phyloP scores from a whole-genome alignment of 2,797 vertebrate species.

The Rhincodon typus region DNA sequence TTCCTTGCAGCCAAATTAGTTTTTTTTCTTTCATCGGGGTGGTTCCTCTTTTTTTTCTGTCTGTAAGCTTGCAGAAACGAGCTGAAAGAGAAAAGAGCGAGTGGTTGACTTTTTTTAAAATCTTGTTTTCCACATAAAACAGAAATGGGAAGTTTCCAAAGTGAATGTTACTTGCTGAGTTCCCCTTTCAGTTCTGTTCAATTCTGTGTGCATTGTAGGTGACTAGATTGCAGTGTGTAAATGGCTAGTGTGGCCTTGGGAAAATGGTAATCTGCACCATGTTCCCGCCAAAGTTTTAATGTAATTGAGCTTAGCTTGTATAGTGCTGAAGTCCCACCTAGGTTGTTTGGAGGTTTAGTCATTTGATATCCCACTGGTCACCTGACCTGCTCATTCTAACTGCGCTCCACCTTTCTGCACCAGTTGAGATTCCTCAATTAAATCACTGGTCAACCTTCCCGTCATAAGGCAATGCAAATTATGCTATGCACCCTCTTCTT shows the following conservation, averaged over 20 bases:
- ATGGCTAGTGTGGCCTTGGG: neutral
- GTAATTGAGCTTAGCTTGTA: neutral
- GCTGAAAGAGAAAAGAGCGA: neutral
- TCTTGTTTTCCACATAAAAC: neutral
- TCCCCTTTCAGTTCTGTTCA: neutral
- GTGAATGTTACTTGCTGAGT: neutral
- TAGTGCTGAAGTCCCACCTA: neutral
- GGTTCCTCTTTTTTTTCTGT: neutral
- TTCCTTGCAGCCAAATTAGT: neutral
- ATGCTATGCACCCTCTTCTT: neutral
- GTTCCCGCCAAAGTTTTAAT: neutral
- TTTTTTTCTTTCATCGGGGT: neutral
- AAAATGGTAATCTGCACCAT: neutral
- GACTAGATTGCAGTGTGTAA: neutral
- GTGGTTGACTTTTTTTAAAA: neutral
- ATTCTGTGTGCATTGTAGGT: neutral
- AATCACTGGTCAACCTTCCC: neutral
- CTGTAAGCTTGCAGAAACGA: neutral
- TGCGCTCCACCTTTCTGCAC: too few species aligned
- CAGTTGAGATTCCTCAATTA: neutral
- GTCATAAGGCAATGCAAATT: neutral
- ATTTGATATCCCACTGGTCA: neutral
- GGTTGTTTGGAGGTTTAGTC: neutral
- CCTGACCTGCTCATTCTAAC: neutral
- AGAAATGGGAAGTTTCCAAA: neutral